Base-by-base conservation (phyloP, 2,888 invertebrate species). In the Ferrisia virgata region DNA sequence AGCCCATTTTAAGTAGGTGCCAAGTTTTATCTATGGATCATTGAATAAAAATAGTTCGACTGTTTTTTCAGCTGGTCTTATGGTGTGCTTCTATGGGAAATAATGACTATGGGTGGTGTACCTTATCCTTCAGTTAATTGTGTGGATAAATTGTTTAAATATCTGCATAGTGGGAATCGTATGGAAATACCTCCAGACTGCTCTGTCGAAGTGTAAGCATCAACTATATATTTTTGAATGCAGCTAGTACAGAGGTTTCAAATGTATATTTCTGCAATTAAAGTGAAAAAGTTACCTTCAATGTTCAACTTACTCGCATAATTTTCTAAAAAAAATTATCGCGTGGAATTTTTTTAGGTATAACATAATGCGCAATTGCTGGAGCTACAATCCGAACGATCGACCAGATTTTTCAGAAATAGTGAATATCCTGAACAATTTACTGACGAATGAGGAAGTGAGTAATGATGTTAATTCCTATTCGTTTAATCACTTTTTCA, bases 61-160 rank as follows among this genome's bases (percentile, higher is more conserved):
- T 40, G 83, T 85, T 84, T 82, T 87, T 88, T 5, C 87, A 94
- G 95, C 82, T 98, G 98, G 98, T 97, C 98, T 0, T 98, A 96
- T 89, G 98, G 98, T 64, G 95, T 98, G 86, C 90, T 98, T 22
- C 89, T 99, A 84, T 99, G 99, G 98, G 99, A 99, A 91, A 98
- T 99, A 78, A 98, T 98, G 96, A 98, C 98, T 0, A 91, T 98
- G 84, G 99, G 99, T 25, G 98, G 97, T n/a, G 97, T 98, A 4
- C 99, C 99, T 0, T 99, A 99, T 90, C 98, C 98, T 1, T 95
- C 96, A 0, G 95, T 99, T 22, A 96, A 96, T 79, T 94, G 93
- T 3, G 95, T 97, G 31, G 96, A 98, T 88, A 95, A 96, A 87
- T 92, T 99, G 86, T 97, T 97, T 90, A 94, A 95, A 87, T 92